Percentiles rank a stretch among this genome's conserved stretches.
Conservation (phyloP, 2,797 vertebrate species). For the Danionella dracula region DNA sequence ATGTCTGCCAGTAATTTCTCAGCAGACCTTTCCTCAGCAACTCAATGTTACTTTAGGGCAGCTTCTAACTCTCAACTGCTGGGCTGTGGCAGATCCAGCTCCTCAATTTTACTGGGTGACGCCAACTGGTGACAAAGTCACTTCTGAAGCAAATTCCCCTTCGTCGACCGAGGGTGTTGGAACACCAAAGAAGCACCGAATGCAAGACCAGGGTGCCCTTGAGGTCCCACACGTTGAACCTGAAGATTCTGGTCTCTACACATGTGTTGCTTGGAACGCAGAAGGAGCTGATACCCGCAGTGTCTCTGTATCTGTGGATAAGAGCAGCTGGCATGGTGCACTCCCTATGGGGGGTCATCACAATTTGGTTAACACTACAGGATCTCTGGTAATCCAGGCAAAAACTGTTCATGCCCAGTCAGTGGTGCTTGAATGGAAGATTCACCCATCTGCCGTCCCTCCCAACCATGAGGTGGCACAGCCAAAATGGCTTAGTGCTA, state of each 20-base stretch:
- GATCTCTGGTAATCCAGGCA: constrained; percentile 64
- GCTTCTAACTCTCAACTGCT: constrained; percentile 69
- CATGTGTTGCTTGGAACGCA: constrained; percentile 73
- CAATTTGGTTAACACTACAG: constrained; percentile 47
- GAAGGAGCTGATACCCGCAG: constrained; percentile 73
- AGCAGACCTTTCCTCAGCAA: constrained; percentile 57
- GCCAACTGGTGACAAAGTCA: constrained; percentile 75
- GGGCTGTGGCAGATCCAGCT: constrained; percentile 71
- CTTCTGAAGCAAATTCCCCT: constrained; percentile 54
- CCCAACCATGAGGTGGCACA: constrained; percentile 50
- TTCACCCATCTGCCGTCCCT: constrained; percentile 50
- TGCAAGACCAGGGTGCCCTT: constrained; percentile 67
- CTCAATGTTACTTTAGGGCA: constrained; percentile 65
- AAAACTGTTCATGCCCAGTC: constrained; percentile 75
- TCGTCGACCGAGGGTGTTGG: constrained; percentile 51
- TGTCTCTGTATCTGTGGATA: constrained; percentile 61
- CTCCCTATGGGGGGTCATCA: constrained; percentile 26
- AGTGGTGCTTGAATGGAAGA: constrained; percentile 75
- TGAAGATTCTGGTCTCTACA: constrained; percentile 72
- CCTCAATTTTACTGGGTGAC: constrained; percentile 80
- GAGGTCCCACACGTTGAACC: constrained; percentile 65
- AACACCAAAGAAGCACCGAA: constrained; percentile 57
- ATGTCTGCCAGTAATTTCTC: constrained; percentile 71
- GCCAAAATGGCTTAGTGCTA: constrained; percentile 70
- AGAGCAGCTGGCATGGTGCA: constrained; percentile 4